Evolutionary conservation across 2,113 vertebrate genomes (phyloP).

Genomic region (Cyanoderma ruficeps): DNA sequence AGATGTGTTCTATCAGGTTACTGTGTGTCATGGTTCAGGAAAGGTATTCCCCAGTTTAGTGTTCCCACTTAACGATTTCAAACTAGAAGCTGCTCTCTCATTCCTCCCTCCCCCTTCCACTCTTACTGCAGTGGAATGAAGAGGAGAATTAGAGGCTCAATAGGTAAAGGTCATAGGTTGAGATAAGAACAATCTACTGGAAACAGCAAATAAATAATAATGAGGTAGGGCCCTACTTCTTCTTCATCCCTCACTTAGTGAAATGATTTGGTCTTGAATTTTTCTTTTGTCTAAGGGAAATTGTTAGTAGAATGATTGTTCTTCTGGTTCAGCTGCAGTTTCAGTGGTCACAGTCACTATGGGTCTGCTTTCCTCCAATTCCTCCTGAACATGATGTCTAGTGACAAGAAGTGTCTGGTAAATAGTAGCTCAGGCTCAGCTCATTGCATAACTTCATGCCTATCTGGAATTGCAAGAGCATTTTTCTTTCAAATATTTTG

Average conservation of each 20-base stretch:
- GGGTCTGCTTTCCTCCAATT: background rate
- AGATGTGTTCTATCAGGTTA: background rate
- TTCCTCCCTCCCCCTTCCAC: background rate
- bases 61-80: background rate
- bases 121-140: background rate
- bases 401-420: rapidly evolving
- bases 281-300: background rate
- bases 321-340: background rate
- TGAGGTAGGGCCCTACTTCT: background rate
- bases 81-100: background rate
- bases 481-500: background rate
- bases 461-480: background rate
- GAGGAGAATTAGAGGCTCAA: background rate
- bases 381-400: background rate
- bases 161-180: background rate
- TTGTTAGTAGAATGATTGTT: background rate
- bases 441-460: background rate
- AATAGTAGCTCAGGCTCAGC: background rate
- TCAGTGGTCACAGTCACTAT: background rate
- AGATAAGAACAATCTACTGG: background rate
- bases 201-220: background rate
- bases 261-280: background rate
- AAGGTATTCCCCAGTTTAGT: background rate
- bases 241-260: background rate
- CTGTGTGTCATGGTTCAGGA: background rate